Conservation (phyloP, 2,113 vertebrate species). For the Furnarius figulus region DNA sequence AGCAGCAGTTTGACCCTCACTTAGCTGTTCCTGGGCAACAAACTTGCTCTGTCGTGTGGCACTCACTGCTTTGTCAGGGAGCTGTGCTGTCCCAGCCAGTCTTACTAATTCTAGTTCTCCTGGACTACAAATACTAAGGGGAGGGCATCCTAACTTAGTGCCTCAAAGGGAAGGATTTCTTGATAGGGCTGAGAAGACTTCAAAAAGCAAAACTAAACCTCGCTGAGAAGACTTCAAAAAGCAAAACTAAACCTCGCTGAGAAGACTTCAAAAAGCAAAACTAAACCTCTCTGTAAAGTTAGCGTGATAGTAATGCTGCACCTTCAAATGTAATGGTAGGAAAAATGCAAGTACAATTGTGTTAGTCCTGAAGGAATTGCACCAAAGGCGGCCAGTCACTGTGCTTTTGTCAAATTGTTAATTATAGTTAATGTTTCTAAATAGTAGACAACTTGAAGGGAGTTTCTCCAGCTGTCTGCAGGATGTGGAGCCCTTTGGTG, state of each 20-base stretch:
- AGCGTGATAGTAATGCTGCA: not conserved
- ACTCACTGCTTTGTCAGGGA: not conserved
- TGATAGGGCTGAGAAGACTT: not conserved
- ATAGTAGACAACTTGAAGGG: not conserved
- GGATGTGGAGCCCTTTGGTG: not conserved
- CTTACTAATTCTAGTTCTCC: not conserved
- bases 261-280: not conserved
- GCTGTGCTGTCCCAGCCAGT: fast-evolving
- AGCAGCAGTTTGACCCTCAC: not conserved
- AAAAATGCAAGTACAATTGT: not conserved
- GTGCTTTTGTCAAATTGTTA: not conserved
- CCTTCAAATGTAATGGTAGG: not conserved
- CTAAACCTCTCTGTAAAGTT: not conserved
- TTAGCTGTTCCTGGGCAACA: not conserved
- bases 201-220: not conserved
- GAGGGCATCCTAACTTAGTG: not conserved
- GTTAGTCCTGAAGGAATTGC: not conserved
- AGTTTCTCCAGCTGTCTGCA: not conserved
- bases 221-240: too few relatives aligned
- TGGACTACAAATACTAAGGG: not conserved
- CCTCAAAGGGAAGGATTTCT: not conserved
- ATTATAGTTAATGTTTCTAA: not conserved
- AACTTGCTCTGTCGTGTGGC: fast-evolving
- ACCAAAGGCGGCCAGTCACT: fast-evolving
- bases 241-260: not conserved